phyloP scores from a whole-genome alignment of 1,140 invertebrate genomes.

The Bombus terrestris region DNA sequence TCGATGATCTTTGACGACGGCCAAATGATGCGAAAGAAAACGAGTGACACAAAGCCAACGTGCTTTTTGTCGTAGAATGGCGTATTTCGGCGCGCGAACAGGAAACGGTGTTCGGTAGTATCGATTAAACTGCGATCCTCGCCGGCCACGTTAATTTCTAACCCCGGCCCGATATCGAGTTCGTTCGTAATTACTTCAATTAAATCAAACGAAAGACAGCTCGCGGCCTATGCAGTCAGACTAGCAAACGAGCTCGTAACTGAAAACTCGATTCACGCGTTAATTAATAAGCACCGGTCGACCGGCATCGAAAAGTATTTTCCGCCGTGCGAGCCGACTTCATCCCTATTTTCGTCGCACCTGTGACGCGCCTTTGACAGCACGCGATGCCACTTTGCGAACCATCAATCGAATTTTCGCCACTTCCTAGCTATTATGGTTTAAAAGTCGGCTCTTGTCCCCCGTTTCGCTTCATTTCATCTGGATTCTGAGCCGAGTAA shows the following conservation, averaged over 20 bases:
- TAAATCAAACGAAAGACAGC: slow-evolving; percentile 51
- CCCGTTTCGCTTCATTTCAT: background rate
- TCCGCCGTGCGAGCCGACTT: slow-evolving; percentile 5
- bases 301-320: slow-evolving; percentile 16
- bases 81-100: background rate
- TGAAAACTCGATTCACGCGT: slow-evolving; percentile 46
- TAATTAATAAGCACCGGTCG: slow-evolving; percentile 34
- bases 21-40: background rate
- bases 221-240: background rate
- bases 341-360: slow-evolving; percentile 8
- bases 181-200: slow-evolving; percentile 53
- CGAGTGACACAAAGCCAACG: background rate
- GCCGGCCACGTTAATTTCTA: slow-evolving; percentile 39
- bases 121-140: slow-evolving; percentile 39
- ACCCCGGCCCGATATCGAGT: slow-evolving; percentile 33
- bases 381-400: background rate
- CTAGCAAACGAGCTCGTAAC: slow-evolving; percentile 42
- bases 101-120: slow-evolving; percentile 1
- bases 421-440: background rate
- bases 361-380: slow-evolving; percentile 38
- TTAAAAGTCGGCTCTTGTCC: background rate
- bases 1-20: too few relatives aligned
- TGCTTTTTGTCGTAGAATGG: background rate
- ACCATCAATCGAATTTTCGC: slow-evolving; percentile 21
- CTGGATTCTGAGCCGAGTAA: background rate